Conservation (phyloP, 2,888 invertebrate genomes). For the Plebejus melissa region DNA sequence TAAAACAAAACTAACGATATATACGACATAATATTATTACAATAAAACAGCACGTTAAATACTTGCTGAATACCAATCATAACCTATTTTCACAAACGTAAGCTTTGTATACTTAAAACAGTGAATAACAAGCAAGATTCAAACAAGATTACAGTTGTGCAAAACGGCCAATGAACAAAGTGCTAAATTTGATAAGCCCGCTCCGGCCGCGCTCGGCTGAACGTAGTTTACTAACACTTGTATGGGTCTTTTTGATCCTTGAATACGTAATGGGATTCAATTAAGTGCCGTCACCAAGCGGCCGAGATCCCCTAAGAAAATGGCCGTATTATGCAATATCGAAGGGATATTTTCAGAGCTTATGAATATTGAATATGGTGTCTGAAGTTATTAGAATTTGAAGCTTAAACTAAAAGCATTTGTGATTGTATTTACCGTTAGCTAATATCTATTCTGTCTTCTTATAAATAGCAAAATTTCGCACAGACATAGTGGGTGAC, state of each 20-base stretch:
- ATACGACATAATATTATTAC: no score
- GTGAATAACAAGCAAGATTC: neutral
- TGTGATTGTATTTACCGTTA: no score
- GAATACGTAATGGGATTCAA: slow-evolving; percentile 50
- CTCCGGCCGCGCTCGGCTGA: neutral
- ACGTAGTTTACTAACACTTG: slow-evolving; percentile 52
- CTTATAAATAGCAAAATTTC: no score
- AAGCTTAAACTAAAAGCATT: neutral
- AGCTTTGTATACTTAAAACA: neutral
- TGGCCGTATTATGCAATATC: slow-evolving; percentile 28
- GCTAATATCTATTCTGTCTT: no score
- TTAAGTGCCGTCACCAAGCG: slow-evolving; percentile 32
- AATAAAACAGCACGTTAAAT: neutral
- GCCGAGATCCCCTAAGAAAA: slow-evolving; percentile 28
- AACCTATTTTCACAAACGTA: neutral
- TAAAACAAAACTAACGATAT: no score
- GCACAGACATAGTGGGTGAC: no score
- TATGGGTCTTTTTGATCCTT: slow-evolving; percentile 58
- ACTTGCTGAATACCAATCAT: neutral
- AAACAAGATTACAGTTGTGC: slow-evolving; percentile 9
- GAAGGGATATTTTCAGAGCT: slow-evolving; percentile 10
- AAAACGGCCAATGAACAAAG: neutral
- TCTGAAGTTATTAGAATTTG: neutral
- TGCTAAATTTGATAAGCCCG: slow-evolving; percentile 25
- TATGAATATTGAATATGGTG: neutral